Base-by-base conservation (phyloP, 2,888 invertebrate species). In the Drosophila gaucha region DNA sequence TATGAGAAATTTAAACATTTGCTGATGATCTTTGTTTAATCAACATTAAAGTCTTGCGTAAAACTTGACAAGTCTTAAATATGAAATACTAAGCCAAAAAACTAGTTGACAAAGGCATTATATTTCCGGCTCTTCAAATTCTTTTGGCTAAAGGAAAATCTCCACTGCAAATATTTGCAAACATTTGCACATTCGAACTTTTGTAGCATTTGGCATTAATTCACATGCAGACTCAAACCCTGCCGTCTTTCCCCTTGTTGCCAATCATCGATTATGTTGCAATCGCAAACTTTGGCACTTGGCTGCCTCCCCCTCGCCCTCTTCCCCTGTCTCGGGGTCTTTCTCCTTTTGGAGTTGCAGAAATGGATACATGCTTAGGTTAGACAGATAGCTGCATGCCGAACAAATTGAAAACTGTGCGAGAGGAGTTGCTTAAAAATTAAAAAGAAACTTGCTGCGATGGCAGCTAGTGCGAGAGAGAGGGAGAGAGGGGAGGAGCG, bases 211-310 rank as follows among this genome's bases (percentile, higher is more conserved):
- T 35, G 28, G 30, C 39, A 63, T 35, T 35, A 26, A 14, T 28
- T 64, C 18, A 33, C 46, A 33, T 14, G 30, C 12, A 14, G 39
- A 33, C 31, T 33, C 18, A 31, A 5, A 14, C 14, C 12, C 10
- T 8, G 18, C 6, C 35, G 18, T 26, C 39, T 8, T 28, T 6
- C 28, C 52, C 20, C 24, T 10, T 5, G 57, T 38, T 60, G 28
- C 22, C 49, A 60, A 62, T 72, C 63, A 75, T 57, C 71, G 67
- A 60, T 64, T 56, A 70, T 74, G 73, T 59, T 67, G 52, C 64
- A 73, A 58, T 59, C 28, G 58, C 33, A 64, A 55, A 63, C 62
- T 63, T 67, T 59, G 69, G 56, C 76, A 70, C 63, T 74, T 66
- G 70, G 51, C 46, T 44, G 54, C 10, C 18, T 31, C 22, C 33